phyloP scores from a whole-genome alignment of 2,888 invertebrate species.

The Caenorhabditis sp. region DNA sequence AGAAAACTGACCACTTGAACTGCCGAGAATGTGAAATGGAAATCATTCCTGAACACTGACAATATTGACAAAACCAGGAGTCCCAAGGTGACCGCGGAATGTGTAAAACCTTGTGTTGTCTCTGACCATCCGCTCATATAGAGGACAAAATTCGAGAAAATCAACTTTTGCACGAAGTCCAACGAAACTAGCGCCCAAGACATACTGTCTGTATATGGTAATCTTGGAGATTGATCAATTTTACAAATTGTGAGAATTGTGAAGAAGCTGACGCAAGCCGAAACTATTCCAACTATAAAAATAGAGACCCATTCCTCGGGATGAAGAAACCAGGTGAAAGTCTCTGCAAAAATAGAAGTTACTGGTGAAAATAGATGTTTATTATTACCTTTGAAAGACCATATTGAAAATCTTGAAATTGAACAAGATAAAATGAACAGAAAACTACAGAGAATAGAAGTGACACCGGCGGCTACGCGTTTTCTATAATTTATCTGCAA shows the following conservation, averaged over 20 bases:
- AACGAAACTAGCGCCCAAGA: conserved; percentile 10
- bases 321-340: conserved; percentile 19
- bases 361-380: neutral
- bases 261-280: neutral
- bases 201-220: conserved; percentile 10
- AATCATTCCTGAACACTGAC: conserved; percentile 30
- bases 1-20: conserved; percentile 16
- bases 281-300: conserved; percentile 6
- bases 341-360: conserved; percentile 19
- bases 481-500: conserved; percentile 5
- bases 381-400: conserved; percentile 13
- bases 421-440: conserved; percentile 16
- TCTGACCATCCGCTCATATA: conserved; percentile 6
- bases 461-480: conserved; percentile 6
- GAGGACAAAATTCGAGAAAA: conserved; percentile 9
- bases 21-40: conserved; percentile 15
- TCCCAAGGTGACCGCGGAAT: conserved; percentile 9
- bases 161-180: conserved; percentile 16
- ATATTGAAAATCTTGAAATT: conserved; percentile 27
- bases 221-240: conserved; percentile 17
- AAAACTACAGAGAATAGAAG: conserved; percentile 3
- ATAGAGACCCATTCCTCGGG: conserved; percentile 14
- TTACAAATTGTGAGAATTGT: conserved; percentile 18
- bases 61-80: conserved; percentile 10
- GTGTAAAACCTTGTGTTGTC: conserved; percentile 8